Base-by-base conservation (phyloP, 2,113 vertebrate species). In the Rana temporaria region DNA sequence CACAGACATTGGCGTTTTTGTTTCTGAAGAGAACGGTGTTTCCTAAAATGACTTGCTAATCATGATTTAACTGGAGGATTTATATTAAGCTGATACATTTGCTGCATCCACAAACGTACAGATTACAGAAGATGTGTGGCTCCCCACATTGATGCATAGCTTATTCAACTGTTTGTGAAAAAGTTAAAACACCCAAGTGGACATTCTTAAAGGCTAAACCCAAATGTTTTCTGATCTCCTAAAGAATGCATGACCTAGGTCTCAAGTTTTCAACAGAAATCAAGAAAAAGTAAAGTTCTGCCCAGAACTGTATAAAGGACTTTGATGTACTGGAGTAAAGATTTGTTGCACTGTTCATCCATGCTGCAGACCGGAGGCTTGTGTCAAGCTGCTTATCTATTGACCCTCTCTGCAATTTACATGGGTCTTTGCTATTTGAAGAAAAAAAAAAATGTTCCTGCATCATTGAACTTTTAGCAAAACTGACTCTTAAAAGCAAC, bases 401-500 rank as follows among this genome's bases (percentile, higher is more conserved):
- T 11, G 42, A 38, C 56, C 68, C 59, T n/a, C 2, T 42, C 20
- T 22, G 48, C 22, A 52, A 56, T 38, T 8, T 48, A 2, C 9
- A 48, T 48, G 42, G 42, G 42, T 48, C 42, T 48, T 14, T 48
- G 2, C 42, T 48, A 14, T 48, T 48, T 48, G 1, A 48, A 48
- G 3, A 48, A 11, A 48, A 12, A 12, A 11, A 2, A 11, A 11
- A 14, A 30, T 24, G 6, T 34, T 6, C 30, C n/a, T 18, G 48
- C 63, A 57, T 42, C 18, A 17, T 30, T 75, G 71, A 83, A 76
- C 71, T 68, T n/a, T 82, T 53, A 15, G 18, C 19, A 24, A 42
- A 67, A 22, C 34, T 48, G 81, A 83, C 81, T 76, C 17, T 65
- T 62, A 57, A 53, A 42, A 20, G n/a, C 59, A 69, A 66, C n/a